Conservation (phyloP, 2,113 vertebrate species). For the Dasyornis broadbenti region DNA sequence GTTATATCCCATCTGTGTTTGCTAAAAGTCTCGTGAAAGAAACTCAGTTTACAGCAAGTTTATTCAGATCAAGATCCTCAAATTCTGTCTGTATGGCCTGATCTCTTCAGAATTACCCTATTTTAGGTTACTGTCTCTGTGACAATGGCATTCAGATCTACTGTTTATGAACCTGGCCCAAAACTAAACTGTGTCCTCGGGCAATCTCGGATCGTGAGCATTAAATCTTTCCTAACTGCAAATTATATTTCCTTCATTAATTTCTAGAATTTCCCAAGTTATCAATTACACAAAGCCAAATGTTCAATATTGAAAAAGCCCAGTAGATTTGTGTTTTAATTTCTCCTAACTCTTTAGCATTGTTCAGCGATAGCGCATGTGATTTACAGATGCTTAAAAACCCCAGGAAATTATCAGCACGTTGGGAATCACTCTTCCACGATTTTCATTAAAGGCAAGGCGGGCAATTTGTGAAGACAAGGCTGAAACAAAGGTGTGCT, state of each 20-base stretch:
- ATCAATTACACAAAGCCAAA: conserved; percentile 10
- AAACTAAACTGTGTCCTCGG: conserved; percentile 20
- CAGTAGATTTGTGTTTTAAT: conserved; percentile 41
- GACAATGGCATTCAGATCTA: not conserved
- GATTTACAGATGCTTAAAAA: not conserved
- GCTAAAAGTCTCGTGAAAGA: not conserved
- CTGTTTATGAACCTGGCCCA: not conserved
- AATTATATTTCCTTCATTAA: conserved; percentile 42
- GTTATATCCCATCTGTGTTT: not conserved
- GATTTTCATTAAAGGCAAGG: not conserved
- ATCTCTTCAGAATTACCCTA: not conserved
- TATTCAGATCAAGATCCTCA: not conserved
- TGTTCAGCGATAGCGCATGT: not conserved
- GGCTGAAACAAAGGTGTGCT: not conserved
- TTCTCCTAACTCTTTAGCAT: not conserved
- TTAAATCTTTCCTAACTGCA: conserved; percentile 11
- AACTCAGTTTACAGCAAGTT: not conserved
- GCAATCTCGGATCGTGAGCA: not conserved
- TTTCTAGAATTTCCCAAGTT: conserved; percentile 27
- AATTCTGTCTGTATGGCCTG: not conserved
- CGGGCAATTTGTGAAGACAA: conserved; percentile 10
- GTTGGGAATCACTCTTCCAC: not conserved
- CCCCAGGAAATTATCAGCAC: not conserved
- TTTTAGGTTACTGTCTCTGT: not conserved
- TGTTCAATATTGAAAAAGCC: not conserved